These are phyloP conservation scores for Pelagia noctiluca DNA, from an alignment of 30 jellyfish, hydroid and myxozoan species.

Conservation along the genomic window DNA sequence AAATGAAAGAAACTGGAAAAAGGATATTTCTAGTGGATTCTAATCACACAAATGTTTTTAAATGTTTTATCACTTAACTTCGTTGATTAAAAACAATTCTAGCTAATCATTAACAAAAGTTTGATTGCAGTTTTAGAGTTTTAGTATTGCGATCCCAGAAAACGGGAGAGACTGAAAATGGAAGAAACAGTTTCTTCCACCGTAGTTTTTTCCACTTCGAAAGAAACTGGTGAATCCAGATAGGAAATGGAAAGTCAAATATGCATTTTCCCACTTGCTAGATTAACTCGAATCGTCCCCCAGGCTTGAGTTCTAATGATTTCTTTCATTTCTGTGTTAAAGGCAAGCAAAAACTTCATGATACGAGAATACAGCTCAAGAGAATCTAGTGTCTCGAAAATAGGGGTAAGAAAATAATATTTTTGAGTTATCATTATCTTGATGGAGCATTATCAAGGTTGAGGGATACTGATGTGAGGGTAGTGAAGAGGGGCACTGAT, in stretches of 20 bases:
- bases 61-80: too few species aligned
- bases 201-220: background rate
- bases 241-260: background rate
- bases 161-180: too few species aligned
- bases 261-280: background rate
- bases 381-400: conserved; percentile 60
- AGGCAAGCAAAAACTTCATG: conserved; percentile 84
- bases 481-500: too few species aligned
- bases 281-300: background rate
- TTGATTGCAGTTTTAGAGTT: too few species aligned
- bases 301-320: background rate
- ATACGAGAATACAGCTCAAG: conserved; percentile 83
- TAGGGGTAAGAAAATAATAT: conserved; percentile 40
- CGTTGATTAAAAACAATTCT: too few species aligned
- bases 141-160: too few species aligned
- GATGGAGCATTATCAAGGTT: background rate
- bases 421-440: background rate
- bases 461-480: background rate
- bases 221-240: background rate
- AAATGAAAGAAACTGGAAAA: background rate
- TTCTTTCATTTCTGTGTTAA: background rate
- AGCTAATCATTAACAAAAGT: too few species aligned
- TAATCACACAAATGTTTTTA: background rate
- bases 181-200: background rate
- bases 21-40: background rate